Evolutionary conservation across 2,113 vertebrate species (phyloP), one percentile per base, ranked within the genome.

Genomic region (Tragelaphus strepsiceros): DNA sequence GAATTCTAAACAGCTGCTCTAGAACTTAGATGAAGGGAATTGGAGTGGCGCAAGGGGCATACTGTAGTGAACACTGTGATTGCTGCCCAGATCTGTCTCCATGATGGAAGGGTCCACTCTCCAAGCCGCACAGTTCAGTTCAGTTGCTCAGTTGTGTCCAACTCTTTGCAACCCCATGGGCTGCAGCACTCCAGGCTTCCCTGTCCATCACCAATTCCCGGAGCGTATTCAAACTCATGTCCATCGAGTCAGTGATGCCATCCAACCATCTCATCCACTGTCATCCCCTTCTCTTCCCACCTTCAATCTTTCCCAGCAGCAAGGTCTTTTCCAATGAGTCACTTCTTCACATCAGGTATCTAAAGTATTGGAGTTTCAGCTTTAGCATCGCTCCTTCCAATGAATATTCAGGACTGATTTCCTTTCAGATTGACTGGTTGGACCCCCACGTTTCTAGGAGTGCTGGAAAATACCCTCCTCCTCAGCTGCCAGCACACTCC

Each of bases 231-330:
- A 71, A 71, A 71, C 67, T 39, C n/a, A 12, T 22, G 67, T 71
- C n/a, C 67, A 39, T 12, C 0, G 5, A 71, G n/a, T 71, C 1
- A 0, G n/a, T 71, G 67, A 71, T 71, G 19, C 5, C n/a, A 39
- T 71, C 67, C n/a, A 71, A 71, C n/a, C n/a, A 71, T 71, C 67
- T 39, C 67, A 71, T 6, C 64, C 64, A 12, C 64, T 71, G n/a
- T 21, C 16, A 0, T n/a, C 64, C 64, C 16, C 64, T 67, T 67
- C 4, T 67, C 8, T 35, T 71, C 9, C n/a, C 32, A 5, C 67
- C 67, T 71, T 71, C n/a, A 39, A 12, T 22, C 67, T 71, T 71
- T 71, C 19, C 67, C 67, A 71, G 67, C 67, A 71, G n/a, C n/a
- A 71, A n/a, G 19, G 10, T 39, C n/a, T 71, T 71, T 71, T 71